Evolutionary conservation across 1,140 invertebrate species (phyloP), one percentile per base, ranked within the genome.

Genomic region (Bombus huntii): DNA sequence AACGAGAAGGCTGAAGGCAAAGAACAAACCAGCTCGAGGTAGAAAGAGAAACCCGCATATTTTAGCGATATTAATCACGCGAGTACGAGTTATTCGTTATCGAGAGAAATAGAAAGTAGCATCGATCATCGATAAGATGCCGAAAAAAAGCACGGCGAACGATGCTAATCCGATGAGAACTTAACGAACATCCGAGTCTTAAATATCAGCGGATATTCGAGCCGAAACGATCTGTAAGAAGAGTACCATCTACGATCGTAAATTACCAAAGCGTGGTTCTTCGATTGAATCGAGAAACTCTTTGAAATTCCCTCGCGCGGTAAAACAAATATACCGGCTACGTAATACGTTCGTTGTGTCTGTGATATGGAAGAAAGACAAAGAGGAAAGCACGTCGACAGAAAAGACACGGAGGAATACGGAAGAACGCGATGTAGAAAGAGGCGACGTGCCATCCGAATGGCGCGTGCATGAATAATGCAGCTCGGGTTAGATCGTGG

Each of bases 381-480:
- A 53, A 6, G 47, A 53, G 47, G 6, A 53, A 53, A 53, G 47
- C 47, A 53, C 47, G 47, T 53, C 47, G 47, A 53, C 18, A 22
- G 53, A 66, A 31, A 31, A 68, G 8, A 76, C 37, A 68, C 12
- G 28, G 31, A 8, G 25, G 18, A 25, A 59, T 18, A 28, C 31
- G 12, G 70, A 62, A 3, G 15, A 66, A 9, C 25, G 18, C 9
- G 9, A 34, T 28, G 37, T 18, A 66, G 10, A 5, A n/a, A 15
- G 65, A 34, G 28, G 28, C 42, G 47, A 66, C 25, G 44, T 22
- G 42, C 44, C 12, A 4, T 42, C 18, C 42, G 25, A 18, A 74
- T 37, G 15, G 73, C 10, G 28, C 47, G 28, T 22, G 4, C 34
- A 88, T 47, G 89, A 89, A 78, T 94, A 91, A 88, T 79, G 76